A percentile compares a stretch with the other conserved stretches of the same genome.
Conservation (phyloP, 1,140 invertebrate genomes). For the Drosophila insularis region DNA sequence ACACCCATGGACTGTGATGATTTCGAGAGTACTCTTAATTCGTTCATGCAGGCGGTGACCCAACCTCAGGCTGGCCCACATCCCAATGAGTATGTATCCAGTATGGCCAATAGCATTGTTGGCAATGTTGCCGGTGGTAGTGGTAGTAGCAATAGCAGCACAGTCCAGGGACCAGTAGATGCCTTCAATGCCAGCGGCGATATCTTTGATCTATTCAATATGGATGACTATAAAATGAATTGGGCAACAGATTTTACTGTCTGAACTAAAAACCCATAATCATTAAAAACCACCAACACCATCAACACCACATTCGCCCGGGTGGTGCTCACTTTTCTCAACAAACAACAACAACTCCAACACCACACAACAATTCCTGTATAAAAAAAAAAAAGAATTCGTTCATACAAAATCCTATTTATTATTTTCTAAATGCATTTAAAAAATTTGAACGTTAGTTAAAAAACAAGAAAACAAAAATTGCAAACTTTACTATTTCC, state of each 20-base stretch:
- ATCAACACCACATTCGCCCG: slow-evolving; percentile 22
- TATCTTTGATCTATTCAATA: slow-evolving; percentile 81
- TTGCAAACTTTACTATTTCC: slow-evolving; percentile 76
- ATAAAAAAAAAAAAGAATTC: not conserved
- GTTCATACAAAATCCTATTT: slow-evolving; percentile 65
- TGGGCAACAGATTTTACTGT: slow-evolving; percentile 81
- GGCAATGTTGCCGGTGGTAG: slow-evolving; percentile 21
- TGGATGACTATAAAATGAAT: slow-evolving; percentile 82
- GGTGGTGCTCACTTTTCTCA: slow-evolving; percentile 67
- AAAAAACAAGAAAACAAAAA: slow-evolving; percentile 53
- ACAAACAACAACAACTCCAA: slow-evolving; percentile 57
- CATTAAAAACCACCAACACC: slow-evolving; percentile 5
- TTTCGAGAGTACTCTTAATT: slow-evolving; percentile 77
- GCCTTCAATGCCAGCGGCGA: slow-evolving; percentile 69
- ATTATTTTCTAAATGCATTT: slow-evolving; percentile 80
- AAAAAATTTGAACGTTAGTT: slow-evolving; percentile 74
- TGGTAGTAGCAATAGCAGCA: slow-evolving; percentile 20
- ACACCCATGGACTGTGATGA: slow-evolving; percentile 82
- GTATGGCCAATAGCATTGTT: slow-evolving; percentile 29
- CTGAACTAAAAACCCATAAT: slow-evolving; percentile 33
- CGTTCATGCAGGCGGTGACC: slow-evolving; percentile 71
- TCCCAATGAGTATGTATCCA: slow-evolving; percentile 24
- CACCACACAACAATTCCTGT: slow-evolving; percentile 22
- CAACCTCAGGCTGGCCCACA: slow-evolving; percentile 60
- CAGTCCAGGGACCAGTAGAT: slow-evolving; percentile 53